Percentiles rank a stretch among this genome's conserved stretches.
Conservation (phyloP, 2,797 vertebrate species). For the Poecilia gillii region DNA sequence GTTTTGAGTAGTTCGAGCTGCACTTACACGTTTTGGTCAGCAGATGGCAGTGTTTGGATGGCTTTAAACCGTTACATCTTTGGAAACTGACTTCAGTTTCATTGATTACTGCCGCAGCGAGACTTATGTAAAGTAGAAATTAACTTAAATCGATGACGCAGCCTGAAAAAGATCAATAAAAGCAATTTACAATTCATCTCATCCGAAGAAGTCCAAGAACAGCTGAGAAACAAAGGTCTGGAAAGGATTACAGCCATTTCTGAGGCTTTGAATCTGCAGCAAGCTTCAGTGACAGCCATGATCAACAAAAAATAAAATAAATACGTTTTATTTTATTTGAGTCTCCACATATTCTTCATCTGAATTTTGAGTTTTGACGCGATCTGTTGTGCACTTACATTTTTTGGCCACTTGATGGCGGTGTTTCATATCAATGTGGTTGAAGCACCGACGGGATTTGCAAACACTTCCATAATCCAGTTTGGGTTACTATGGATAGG, state of each 20-base stretch:
- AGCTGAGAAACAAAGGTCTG: neutral
- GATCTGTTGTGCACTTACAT: neutral
- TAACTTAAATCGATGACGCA: neutral
- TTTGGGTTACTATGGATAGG: no score
- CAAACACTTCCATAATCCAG: neutral
- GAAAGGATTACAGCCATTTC: neutral
- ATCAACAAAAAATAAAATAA: no score
- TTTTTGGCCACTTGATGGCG: neutral
- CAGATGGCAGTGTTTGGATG: neutral
- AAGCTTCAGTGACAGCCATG: no score
- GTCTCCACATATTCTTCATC: neutral
- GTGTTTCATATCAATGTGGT: neutral
- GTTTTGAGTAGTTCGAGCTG: neutral
- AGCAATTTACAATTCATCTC: neutral
- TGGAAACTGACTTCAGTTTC: neutral
- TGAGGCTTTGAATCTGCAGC: neutral
- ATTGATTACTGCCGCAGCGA: neutral
- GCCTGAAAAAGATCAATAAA: neutral
- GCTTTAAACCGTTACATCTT: neutral
- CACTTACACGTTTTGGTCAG: neutral
- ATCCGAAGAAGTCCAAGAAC: neutral
- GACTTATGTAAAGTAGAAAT: neutral
- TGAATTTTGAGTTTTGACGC: neutral
- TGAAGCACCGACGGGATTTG: neutral
- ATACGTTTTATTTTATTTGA: neutral